Percentiles rank a stretch among this genome's conserved stretches.
Conservation (phyloP, 2,113 vertebrate genomes). For the Hippolais icterina region DNA sequence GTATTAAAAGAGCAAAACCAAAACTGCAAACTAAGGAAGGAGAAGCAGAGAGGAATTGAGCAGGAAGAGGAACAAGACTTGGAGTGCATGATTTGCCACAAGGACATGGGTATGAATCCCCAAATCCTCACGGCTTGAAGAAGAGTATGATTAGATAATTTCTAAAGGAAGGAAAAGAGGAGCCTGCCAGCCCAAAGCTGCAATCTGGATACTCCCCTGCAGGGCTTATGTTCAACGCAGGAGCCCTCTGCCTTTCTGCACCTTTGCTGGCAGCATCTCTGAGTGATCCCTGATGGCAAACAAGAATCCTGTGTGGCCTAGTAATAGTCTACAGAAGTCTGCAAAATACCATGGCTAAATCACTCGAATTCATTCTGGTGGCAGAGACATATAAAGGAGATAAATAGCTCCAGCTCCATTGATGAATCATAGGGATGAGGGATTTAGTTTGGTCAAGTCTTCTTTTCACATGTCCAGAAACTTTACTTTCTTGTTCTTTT, state of each 20-base stretch:
- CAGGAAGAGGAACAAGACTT: not conserved
- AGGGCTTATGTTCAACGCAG: too few species aligned
- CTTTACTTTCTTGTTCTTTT: not conserved
- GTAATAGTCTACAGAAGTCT: not conserved
- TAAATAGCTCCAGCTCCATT: not conserved
- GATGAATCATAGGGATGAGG: not conserved
- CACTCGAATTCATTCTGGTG: not conserved
- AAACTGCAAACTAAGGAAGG: not conserved
- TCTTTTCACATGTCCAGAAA: not conserved
- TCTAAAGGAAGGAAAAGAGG: not conserved
- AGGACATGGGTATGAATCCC: not conserved
- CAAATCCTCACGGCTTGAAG: not conserved
- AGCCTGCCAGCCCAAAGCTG: not conserved
- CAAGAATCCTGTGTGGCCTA: not conserved
- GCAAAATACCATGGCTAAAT: not conserved
- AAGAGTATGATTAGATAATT: not conserved
- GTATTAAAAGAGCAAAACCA: not conserved
- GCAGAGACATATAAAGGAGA: accelerated
- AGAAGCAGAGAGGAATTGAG: not conserved
- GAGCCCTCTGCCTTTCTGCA: not conserved
- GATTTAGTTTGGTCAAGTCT: not conserved
- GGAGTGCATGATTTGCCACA: not conserved
- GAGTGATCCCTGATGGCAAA: not conserved
- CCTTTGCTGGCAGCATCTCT: not conserved
- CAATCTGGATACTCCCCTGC: not conserved